A percentile compares a stretch with the other conserved stretches of the same genome.
These are phyloP conservation scores for Neoscelio sp. DNA, from an alignment of 2,888 invertebrate species.

Conservation along the genomic window DNA sequence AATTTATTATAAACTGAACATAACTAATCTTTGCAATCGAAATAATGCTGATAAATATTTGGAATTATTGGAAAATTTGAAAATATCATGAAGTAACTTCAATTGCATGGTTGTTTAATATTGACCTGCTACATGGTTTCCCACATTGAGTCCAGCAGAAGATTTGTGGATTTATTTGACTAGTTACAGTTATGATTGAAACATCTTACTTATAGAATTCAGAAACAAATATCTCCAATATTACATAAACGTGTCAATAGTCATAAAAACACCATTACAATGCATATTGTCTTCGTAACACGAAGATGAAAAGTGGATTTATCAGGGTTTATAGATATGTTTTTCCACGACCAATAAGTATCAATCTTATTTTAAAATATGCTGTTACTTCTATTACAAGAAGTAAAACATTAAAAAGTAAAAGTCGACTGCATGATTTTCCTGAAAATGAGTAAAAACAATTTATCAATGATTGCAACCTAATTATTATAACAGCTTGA, in stretches of 20 bases:
- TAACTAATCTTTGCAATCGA: constrained; percentile 27
- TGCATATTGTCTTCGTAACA: constrained; percentile 65
- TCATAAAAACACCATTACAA: constrained; percentile 70
- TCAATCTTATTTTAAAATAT: constrained; percentile 58
- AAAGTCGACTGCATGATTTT: constrained; percentile 72
- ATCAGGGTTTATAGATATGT: constrained; percentile 63
- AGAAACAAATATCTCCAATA: no score
- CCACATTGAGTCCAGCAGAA: no score
- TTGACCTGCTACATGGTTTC: no score
- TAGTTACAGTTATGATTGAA: no score
- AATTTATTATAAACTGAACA: constrained; percentile 47
- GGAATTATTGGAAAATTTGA: no score
- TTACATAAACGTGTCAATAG: constrained; percentile 49
- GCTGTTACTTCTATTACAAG: constrained; percentile 68
- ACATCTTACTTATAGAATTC: no score
- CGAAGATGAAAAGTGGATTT: constrained; percentile 52
- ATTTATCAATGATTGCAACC: constrained; percentile 50
- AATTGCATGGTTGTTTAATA: no score
- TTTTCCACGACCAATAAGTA: constrained; percentile 64
- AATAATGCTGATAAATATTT: constrained; percentile 38
- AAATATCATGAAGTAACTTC: no score
- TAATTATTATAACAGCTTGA: constrained; percentile 71
- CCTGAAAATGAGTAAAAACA: constrained; percentile 62
- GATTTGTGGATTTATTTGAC: no score
- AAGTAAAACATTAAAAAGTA: constrained; percentile 67